Conservation (phyloP, 2,113 vertebrate genomes). For the Hyla sarda region DNA sequence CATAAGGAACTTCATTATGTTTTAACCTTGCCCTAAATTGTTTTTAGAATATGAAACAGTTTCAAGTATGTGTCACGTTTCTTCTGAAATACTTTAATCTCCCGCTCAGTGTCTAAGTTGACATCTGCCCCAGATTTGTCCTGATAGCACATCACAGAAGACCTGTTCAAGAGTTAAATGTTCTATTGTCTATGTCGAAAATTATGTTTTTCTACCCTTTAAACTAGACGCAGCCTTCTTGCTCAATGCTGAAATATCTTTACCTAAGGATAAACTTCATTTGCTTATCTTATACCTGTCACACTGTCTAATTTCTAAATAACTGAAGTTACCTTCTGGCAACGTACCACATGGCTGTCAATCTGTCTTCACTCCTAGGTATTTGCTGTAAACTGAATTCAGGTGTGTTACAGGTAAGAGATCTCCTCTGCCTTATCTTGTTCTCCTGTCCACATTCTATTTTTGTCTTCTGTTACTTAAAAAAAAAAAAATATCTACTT, state of each 20-base stretch:
- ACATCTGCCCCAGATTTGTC: constrained; percentile 72
- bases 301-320: constrained; percentile 81
- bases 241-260: constrained; percentile 80
- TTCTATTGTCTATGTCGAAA: constrained; percentile 64
- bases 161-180: constrained; percentile 65
- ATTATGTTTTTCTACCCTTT: constrained; percentile 70
- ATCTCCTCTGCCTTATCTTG: constrained; percentile 24
- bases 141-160: constrained; percentile 73
- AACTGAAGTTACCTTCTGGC: constrained; percentile 80
- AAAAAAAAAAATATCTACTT: neutral
- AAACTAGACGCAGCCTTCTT: constrained; percentile 71
- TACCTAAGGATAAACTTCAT: constrained; percentile 77
- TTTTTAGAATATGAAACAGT: constrained; percentile 67
- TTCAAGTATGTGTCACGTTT: constrained; percentile 66
- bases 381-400: constrained; percentile 74
- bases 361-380: constrained; percentile 76
- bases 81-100: constrained; percentile 72
- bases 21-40: neutral
- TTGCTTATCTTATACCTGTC: constrained; percentile 79
- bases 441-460: neutral
- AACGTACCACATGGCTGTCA: constrained; percentile 78
- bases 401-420: constrained; percentile 71
- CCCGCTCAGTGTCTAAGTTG: constrained; percentile 72
- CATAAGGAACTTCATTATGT: neutral
- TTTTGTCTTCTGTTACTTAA: neutral